Percentiles rank a stretch among this genome's conserved stretches.
These are phyloP conservation scores for Spermophilus dauricus DNA, from an alignment of 2,113 vertebrate genomes.

Conservation along the genomic window DNA sequence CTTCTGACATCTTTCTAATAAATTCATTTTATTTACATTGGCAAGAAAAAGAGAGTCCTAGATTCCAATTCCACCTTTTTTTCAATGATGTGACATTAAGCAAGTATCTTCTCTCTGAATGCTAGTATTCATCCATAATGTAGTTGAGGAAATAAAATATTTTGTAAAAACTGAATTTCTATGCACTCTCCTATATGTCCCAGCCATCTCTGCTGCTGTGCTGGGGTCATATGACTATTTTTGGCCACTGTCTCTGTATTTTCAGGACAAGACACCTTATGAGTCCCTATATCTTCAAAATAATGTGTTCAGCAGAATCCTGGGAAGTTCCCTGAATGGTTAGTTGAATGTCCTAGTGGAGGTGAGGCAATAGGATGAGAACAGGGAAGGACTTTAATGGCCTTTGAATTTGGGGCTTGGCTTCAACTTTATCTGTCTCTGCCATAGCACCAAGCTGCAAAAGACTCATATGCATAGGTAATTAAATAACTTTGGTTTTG, in stretches of 20 bases:
- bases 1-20: conserved; percentile 53
- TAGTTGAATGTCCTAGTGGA: not conserved
- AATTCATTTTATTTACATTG: conserved; percentile 20
- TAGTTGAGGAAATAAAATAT: not conserved
- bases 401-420: not conserved
- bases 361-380: not conserved
- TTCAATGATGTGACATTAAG: not conserved
- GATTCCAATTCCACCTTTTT: not conserved
- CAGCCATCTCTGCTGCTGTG: not conserved
- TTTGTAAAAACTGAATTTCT: not conserved
- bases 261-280: conserved; percentile 1
- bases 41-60: conserved; percentile 21
- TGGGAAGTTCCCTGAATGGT: not conserved
- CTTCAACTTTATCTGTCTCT: not conserved
- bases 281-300: not conserved
- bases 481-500: not conserved
- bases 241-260: not conserved
- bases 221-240: not conserved
- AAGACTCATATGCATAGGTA: not conserved
- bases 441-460: not conserved
- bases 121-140: not conserved
- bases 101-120: conserved; percentile 13
- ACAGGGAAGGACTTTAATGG: not conserved
- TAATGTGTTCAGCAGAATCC: not conserved
- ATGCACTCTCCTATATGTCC: not conserved